A percentile compares a stretch with the other conserved stretches of the same genome.
These are phyloP conservation scores for Charadrius vociferus DNA, from an alignment of 2,113 vertebrate genomes.

Conservation along the genomic window DNA sequence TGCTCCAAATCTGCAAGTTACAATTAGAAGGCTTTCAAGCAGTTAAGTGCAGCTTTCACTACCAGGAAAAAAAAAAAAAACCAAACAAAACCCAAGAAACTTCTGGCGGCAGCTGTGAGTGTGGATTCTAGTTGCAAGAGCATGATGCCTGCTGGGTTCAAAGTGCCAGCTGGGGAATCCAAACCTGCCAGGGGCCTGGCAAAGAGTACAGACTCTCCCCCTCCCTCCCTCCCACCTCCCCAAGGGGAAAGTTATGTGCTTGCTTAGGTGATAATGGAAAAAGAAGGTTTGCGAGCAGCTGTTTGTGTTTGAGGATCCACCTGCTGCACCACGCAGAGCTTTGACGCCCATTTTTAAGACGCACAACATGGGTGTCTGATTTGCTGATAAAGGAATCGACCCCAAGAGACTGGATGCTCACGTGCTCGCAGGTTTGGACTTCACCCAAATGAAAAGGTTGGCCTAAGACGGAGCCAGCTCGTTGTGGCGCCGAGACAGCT, in stretches of 20 bases:
- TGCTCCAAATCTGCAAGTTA: not conserved
- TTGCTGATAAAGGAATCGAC: not conserved
- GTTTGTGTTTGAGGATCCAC: not conserved
- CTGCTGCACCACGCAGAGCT: not conserved
- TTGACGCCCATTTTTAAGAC: not conserved
- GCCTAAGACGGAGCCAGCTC: not conserved
- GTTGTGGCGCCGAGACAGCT: not conserved
- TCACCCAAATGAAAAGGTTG: not conserved
- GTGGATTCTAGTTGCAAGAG: not conserved
- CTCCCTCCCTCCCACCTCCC: not conserved
- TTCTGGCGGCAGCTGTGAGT: not conserved
- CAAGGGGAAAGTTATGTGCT: not conserved
- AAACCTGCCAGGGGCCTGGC: not conserved
- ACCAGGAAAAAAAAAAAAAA: not conserved
- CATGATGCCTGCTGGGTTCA: not conserved
- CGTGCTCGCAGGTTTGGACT: not conserved
- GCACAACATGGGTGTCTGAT: not conserved
- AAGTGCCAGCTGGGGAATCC: not conserved
- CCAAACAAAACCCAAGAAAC: too few relatives aligned
- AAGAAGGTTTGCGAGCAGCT: not conserved
- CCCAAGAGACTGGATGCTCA: not conserved
- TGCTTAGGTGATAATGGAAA: not conserved
- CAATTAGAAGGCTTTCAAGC: not conserved
- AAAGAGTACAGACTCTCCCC: not conserved
- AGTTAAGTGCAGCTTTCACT: not conserved